Percentiles rank a stretch among this genome's conserved stretches.
Conservation (phyloP, 2,113 vertebrate genomes). For the Hippoglossus stenolepis region DNA sequence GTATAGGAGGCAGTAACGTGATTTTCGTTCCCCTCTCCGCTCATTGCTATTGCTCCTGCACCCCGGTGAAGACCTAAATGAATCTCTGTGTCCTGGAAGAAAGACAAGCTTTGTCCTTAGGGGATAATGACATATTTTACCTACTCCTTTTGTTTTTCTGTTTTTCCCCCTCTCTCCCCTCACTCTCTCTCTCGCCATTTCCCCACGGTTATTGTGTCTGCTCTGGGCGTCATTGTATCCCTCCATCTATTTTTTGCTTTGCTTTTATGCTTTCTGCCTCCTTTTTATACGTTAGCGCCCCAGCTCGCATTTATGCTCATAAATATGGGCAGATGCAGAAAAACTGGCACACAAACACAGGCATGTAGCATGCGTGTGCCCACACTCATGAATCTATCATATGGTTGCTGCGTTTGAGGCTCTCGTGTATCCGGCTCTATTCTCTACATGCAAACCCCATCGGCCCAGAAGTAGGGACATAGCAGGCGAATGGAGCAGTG, state of each 20-base stretch:
- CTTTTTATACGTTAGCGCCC: constrained; percentile 18
- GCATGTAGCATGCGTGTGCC: constrained; percentile 25
- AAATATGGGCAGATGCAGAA: constrained; percentile 28
- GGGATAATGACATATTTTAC: constrained; percentile 55
- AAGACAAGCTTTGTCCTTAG: constrained; percentile 55
- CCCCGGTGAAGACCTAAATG: constrained; percentile 48
- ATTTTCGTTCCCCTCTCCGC: constrained; percentile 31
- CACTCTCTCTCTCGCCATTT: constrained; percentile 9
- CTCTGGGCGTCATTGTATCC: constrained; percentile 50
- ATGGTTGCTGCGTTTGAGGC: constrained; percentile 37
- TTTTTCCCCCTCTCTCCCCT: no score
- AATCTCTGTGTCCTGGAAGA: constrained; percentile 58
- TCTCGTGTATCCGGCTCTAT: constrained; percentile 31
- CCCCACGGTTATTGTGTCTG: constrained; percentile 38
- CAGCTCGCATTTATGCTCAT: constrained; percentile 50
- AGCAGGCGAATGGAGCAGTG: constrained; percentile 45
- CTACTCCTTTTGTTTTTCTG: constrained; percentile 39
- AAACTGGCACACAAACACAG: constrained; percentile 50
- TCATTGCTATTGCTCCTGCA: constrained; percentile 30
- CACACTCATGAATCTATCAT: constrained; percentile 44
- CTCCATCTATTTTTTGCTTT: constrained; percentile 60
- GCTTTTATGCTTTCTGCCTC: constrained; percentile 46
- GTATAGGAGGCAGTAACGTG: constrained; percentile 29
- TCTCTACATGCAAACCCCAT: constrained; percentile 50
- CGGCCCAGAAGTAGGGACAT: constrained; percentile 56